These are phyloP conservation scores for Frankliniella fusca DNA, from an alignment of 2,888 invertebrate genomes.

Conservation along the genomic window DNA sequence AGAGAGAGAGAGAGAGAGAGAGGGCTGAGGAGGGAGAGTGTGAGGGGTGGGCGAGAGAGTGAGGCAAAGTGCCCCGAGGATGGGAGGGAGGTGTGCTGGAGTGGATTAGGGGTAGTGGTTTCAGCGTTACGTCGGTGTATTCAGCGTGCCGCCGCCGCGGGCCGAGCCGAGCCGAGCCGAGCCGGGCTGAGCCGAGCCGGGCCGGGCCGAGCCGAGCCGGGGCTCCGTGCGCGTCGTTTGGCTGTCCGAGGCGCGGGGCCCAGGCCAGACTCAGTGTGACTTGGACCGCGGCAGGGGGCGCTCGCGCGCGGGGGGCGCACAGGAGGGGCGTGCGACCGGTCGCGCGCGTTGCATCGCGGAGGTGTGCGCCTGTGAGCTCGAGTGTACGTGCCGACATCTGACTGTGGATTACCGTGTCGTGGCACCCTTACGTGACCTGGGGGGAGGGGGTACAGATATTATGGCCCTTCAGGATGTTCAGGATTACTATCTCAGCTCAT, in stretches of 20 bases:
- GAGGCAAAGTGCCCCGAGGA: background rate
- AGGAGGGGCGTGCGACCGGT: background rate
- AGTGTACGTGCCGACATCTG: background rate
- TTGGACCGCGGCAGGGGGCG: background rate
- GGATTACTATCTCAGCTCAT: too few relatives aligned
- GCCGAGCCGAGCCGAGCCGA: conserved; percentile 6
- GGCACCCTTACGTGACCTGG: background rate
- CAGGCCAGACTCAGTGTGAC: background rate
- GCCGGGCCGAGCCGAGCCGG: background rate
- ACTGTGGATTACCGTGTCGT: background rate
- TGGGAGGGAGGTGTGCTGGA: background rate
- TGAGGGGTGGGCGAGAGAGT: background rate
- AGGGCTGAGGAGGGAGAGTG: background rate
- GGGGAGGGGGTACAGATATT: too few relatives aligned
- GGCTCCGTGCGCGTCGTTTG: background rate
- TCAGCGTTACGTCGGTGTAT: too few relatives aligned
- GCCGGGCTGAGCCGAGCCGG: conserved; percentile 1
- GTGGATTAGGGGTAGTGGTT: background rate
- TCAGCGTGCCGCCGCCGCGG: background rate
- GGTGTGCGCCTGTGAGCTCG: background rate
- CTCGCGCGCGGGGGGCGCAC: background rate
- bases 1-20: background rate
- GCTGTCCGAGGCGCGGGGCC: background rate
- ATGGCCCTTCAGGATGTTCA: too few relatives aligned
- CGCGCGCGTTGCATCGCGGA: too few relatives aligned